Percentiles rank a stretch among this genome's conserved stretches.
phyloP scores from a whole-genome alignment of 2,888 invertebrate species.

The Tipula confusa region DNA sequence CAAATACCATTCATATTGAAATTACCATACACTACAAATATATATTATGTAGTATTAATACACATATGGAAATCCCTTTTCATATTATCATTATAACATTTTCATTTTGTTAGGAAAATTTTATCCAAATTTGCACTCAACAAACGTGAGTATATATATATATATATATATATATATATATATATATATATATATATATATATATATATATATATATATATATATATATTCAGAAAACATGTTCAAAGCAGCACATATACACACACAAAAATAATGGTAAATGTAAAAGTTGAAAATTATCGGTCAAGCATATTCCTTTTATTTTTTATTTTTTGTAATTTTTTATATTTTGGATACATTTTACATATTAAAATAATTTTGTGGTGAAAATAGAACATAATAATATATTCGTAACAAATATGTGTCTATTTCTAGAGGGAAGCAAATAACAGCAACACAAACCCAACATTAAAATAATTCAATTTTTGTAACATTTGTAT shows the following conservation, averaged over 20 bases:
- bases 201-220: not conserved
- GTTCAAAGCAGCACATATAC: not conserved
- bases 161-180: not conserved
- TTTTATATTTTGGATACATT: not conserved
- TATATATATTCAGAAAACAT: not conserved
- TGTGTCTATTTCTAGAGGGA: not conserved
- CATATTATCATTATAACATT: not conserved
- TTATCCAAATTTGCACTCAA: not conserved
- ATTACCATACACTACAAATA: not conserved
- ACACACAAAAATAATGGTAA: not conserved
- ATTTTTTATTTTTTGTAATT: not conserved
- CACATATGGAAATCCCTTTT: not conserved
- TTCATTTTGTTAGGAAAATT: not conserved
- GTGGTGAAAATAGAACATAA: not conserved
- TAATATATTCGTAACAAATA: not conserved
- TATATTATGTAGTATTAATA: not conserved
- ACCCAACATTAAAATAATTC: not conserved
- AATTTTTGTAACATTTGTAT: not conserved
- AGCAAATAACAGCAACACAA: not conserved
- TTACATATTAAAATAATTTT: conserved; percentile 3
- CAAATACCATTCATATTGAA: not conserved
- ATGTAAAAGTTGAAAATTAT: conserved; percentile 4
- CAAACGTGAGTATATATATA: not conserved
- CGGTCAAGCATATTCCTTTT: not conserved
- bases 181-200: not conserved